Evolutionary conservation across 2,888 invertebrate genomes (phyloP), one percentile per base, ranked within the genome.

Genomic region (Tetheella fluctuosa): DNA sequence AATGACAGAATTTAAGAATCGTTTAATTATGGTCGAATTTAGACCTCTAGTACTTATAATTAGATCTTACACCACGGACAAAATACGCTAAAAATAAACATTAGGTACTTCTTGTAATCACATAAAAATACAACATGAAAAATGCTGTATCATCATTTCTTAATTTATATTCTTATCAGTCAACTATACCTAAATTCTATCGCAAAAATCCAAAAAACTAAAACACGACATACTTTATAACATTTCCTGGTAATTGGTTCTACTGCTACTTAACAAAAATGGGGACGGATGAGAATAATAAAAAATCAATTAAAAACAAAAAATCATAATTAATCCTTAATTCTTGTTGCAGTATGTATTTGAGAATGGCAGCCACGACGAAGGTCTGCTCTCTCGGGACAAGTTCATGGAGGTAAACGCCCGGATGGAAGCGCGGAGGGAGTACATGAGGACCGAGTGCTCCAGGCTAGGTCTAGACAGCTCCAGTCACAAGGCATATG

Each of bases 401-500:
- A 94, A 94, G 71, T 93, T 95, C 73, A 94, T 94, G 65, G 94
- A 94, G 63, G 94, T 95, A 20, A 94, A 94, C 64, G 86, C 90
- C 17, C 89, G 96, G 66, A 93, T 96, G 91, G 92, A 94, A 54
- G 90, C 87, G 54, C 87, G 96, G 54, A 89, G 94, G 57, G 93
- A 93, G 59, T 95, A 93, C 77, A 80, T 96, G 69, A 91, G 93
- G 65, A 91, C 89, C 62, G 93, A 94, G 63, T 96, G 96, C 79
- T 90, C 94, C n/a, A 90, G 90, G 62, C 88, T 94, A 52, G 94
- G 95, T 28, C 89, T 96, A 53, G 94, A 95, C 75, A 89, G 93
- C 63, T 90, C 93, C 39, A 94, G 94, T 23, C 95, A 95, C 71
- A 95, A 95, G 78, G 96, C 97, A 28, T 96, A 97, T 78, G 95